Evolutionary conservation across 2,888 invertebrate genomes (phyloP), one percentile per base, ranked within the genome.

Genomic region (Trachelus iudaicus): DNA sequence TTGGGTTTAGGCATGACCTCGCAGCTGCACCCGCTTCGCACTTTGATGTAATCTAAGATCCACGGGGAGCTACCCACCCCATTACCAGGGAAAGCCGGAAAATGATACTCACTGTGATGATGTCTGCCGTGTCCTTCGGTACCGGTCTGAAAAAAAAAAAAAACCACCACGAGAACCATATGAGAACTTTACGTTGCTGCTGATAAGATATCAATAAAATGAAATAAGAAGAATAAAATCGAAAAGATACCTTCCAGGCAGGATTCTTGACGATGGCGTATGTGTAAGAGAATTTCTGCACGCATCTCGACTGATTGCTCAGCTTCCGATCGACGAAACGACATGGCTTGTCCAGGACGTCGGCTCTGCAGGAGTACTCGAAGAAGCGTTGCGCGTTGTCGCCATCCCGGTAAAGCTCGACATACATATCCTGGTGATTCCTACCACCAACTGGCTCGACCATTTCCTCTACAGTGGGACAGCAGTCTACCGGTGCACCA

Each of bases 1-100:
- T 93, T 94, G 81, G 93, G 92, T 86, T 92, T 92, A 69, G 95
- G 94, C 87, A 92, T 93, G 81, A 97, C 94, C 90, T 96, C 95
- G 92, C 97, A 97, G 88, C 96, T 95, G 92, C 97, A 97, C 69
- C 97, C 97, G 84, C 96, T 96, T 79, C 97, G 94, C 81, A 97
- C 95, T 86, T 94, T 93, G 86, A 97, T 96, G 92, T 97, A 96
- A 92, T 97, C 97, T 92, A 97, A 93, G 81, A 95, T 94, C 95
- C 96, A 97, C 77, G 94, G 81, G 76, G 90, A 87, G 75, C 89
- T 84, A 78, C 87, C 78, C 33, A 77, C 69, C 81, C 82, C 79
- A 6, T 93, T 92, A 1, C 93, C 93, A 1, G 94, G 93, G 83
- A 94, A 91, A 74, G 91, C 87, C 23, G 92, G 92, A 81, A 92